A percentile compares a stretch with the other conserved stretches of the same genome.
These are phyloP conservation scores for Chironomus tentans DNA, from an alignment of 2,888 invertebrate species.

Conservation along the genomic window DNA sequence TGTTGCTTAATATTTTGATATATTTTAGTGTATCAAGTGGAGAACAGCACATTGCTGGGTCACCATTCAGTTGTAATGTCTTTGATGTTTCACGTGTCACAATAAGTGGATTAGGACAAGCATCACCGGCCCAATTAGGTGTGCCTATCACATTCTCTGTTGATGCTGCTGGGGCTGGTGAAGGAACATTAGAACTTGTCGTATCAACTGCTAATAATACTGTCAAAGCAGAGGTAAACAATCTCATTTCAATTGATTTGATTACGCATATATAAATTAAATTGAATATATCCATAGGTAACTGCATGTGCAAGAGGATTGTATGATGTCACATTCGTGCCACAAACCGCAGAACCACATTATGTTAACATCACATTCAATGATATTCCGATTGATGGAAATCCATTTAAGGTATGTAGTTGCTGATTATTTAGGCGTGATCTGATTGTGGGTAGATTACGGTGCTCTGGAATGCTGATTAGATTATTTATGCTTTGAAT, in stretches of 20 bases:
- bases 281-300: constrained; percentile 38
- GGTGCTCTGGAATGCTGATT: constrained; percentile 30
- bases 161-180: constrained; percentile 90
- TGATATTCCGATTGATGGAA: constrained; percentile 82
- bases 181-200: constrained; percentile 84
- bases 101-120: constrained; percentile 56
- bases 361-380: constrained; percentile 92
- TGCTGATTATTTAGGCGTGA: too few species aligned
- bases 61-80: constrained; percentile 89
- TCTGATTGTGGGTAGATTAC: constrained; percentile 41
- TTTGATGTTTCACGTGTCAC: constrained; percentile 81
- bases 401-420: constrained; percentile 59
- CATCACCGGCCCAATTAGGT: constrained; percentile 49
- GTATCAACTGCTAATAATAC: constrained; percentile 85
- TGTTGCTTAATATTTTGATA: too few species aligned
- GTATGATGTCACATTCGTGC: constrained; percentile 87
- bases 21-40: constrained; percentile 58
- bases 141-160: constrained; percentile 87
- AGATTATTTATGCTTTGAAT: constrained; percentile 34
- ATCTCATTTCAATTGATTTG: constrained; percentile 28
- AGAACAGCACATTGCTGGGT: constrained; percentile 77
- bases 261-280: not conserved
- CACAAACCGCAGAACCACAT: constrained; percentile 80
- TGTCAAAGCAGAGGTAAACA: constrained; percentile 73
- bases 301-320: constrained; percentile 76